phyloP scores from a whole-genome alignment of 2,797 vertebrate genomes.

The Phalloptychus januarius region DNA sequence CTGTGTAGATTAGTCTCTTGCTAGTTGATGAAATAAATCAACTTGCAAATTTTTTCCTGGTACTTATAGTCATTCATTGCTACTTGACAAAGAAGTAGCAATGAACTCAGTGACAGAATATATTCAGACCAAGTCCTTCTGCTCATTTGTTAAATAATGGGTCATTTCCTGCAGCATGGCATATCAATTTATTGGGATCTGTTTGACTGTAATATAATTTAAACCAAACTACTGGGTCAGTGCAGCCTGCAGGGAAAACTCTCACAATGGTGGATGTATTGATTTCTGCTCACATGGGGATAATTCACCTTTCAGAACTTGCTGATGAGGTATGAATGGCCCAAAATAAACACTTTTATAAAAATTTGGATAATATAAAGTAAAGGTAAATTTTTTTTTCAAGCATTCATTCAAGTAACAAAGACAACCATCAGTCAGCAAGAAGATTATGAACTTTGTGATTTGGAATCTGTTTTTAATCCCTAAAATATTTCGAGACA shows the following conservation, averaged over 20 bases:
- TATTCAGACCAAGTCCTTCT: background rate
- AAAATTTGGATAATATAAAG: background rate
- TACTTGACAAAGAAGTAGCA: background rate
- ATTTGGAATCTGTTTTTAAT: background rate
- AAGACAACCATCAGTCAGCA: background rate
- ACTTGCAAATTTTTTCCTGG: background rate
- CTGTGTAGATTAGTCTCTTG: background rate
- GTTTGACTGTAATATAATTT: constrained; percentile 19
- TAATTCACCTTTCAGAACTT: constrained; percentile 12
- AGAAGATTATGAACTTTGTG: background rate
- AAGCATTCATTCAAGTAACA: background rate
- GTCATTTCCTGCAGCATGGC: constrained; percentile 4
- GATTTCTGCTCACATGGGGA: constrained; percentile 43
- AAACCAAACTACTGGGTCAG: constrained; percentile 64
- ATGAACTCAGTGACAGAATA: background rate
- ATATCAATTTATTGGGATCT: constrained; percentile 8
- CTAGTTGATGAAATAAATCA: background rate
- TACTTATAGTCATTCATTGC: too few species aligned
- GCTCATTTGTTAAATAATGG: constrained; percentile 9
- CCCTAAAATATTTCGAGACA: background rate
- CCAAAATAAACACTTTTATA: background rate
- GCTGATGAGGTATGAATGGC: constrained; percentile 9
- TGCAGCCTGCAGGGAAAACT: constrained; percentile 49
- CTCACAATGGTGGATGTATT: constrained; percentile 30
- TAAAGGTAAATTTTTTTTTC: background rate